Evolutionary conservation across 2,797 vertebrate species (phyloP).

Genomic region (Micromesistius poutassou): DNA sequence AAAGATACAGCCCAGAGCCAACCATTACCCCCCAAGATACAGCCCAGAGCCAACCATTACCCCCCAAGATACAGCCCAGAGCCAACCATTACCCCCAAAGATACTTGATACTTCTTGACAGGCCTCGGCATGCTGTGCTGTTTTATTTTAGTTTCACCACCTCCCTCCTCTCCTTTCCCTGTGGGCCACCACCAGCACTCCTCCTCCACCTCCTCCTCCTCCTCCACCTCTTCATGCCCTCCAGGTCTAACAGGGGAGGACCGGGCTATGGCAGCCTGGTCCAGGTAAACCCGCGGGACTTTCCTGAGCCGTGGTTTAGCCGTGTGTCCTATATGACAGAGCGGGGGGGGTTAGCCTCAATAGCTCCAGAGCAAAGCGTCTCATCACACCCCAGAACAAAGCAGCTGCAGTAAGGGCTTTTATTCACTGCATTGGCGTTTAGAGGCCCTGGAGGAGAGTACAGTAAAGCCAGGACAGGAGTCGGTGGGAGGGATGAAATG

Average conservation of each 20-base stretch:
- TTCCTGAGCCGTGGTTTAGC: conserved; percentile 40
- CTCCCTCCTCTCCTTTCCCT: background rate
- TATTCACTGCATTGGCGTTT: too few relatives aligned
- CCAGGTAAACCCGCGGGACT: conserved; percentile 33
- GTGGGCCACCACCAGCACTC: background rate
- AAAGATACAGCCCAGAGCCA: background rate
- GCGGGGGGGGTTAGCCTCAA: conserved; percentile 5
- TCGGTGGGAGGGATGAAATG: too few relatives aligned
- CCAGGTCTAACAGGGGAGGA: conserved; percentile 60
- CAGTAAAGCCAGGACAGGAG: too few relatives aligned
- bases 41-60: too few relatives aligned
- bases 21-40: too few relatives aligned
- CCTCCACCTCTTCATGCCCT: conserved; percentile 28
- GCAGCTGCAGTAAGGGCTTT: too few relatives aligned
- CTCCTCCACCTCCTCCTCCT: too few relatives aligned
- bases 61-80: background rate
- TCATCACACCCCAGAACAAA: background rate
- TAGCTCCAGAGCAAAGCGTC: background rate
- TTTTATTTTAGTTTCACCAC: conserved; percentile 67
- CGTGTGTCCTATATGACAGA: conserved; percentile 47
- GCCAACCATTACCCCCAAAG: too few relatives aligned
- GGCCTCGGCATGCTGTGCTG: conserved; percentile 62
- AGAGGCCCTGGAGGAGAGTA: too few relatives aligned
- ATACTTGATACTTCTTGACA: too few relatives aligned
- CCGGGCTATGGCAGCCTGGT: conserved; percentile 58